phyloP scores from a whole-genome alignment of 2,797 vertebrate species.

The Ambastaia sidthimunki region DNA sequence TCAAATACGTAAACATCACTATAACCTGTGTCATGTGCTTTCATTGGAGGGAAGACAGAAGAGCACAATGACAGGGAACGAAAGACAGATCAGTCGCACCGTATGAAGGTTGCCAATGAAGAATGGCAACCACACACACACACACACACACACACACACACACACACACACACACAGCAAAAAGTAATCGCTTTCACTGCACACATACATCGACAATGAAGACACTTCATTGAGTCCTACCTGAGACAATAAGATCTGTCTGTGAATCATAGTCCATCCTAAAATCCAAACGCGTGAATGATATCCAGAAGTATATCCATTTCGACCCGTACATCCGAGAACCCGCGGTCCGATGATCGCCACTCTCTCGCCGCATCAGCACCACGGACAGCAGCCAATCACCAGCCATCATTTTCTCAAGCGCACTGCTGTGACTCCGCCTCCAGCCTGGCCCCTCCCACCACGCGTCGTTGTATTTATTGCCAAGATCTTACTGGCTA shows the following conservation, averaged over 20 bases:
- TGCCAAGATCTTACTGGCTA: background rate
- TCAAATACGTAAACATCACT: slow-evolving; percentile 13
- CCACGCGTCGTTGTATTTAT: background rate
- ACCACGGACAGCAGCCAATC: slow-evolving; percentile 57
- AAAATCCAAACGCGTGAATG: background rate
- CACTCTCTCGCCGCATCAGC: slow-evolving; percentile 47
- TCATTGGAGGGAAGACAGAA: slow-evolving; percentile 16
- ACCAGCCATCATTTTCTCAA: background rate
- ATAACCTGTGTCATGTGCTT: background rate
- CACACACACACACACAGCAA: background rate
- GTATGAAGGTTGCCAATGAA: background rate
- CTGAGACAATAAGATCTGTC: slow-evolving; percentile 53
- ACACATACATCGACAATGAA: background rate
- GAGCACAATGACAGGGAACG: slow-evolving; percentile 17
- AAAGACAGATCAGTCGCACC: background rate
- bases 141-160: background rate
- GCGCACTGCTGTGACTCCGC: slow-evolving; percentile 34
- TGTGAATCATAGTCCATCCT: slow-evolving; percentile 53
- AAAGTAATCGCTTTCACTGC: background rate
- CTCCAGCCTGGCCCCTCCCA: slow-evolving; percentile 25
- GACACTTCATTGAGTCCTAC: slow-evolving; percentile 36
- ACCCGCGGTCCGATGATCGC: slow-evolving; percentile 4
- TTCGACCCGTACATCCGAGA: slow-evolving; percentile 10
- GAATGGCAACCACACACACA: background rate
- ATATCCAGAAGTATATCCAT: slow-evolving; percentile 28